A percentile compares a stretch with the other conserved stretches of the same genome.
Conservation (phyloP, 2,797 vertebrate species). For the Lepilemur ruficaudatus region DNA sequence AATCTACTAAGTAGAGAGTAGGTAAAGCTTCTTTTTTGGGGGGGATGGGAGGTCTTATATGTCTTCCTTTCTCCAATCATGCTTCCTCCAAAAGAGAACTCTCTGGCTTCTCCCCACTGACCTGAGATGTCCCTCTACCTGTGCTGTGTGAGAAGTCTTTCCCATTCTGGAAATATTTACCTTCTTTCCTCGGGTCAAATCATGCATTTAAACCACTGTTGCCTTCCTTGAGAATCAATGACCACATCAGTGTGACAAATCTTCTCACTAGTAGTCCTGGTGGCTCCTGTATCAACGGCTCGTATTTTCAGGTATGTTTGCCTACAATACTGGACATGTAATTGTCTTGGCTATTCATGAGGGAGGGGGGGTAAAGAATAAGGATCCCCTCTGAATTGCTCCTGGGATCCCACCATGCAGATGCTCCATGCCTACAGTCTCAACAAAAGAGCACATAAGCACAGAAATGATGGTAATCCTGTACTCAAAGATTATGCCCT, state of each 20-base stretch:
- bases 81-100: too few species aligned
- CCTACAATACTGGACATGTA: background rate
- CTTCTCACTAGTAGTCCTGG: too few species aligned
- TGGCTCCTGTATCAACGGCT: fast-evolving
- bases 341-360: too few species aligned
- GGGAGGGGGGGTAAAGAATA: background rate
- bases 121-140: background rate
- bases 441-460: too few species aligned
- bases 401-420: background rate
- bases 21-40: too few species aligned
- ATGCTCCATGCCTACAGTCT: too few species aligned
- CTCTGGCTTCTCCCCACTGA: background rate
- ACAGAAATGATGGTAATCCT: too few species aligned
- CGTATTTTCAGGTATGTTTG: too few species aligned
- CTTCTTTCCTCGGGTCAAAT: background rate
- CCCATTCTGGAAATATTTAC: background rate
- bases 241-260: background rate
- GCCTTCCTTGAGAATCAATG: background rate
- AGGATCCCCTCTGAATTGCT: background rate
- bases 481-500: too few species aligned
- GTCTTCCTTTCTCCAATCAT: background rate
- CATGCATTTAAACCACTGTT: background rate
- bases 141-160: too few species aligned
- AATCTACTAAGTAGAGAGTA: background rate
- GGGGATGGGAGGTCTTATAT: too few species aligned